Evolutionary conservation across 2,888 invertebrate species (phyloP).

Genomic region (Auanema sp.): DNA sequence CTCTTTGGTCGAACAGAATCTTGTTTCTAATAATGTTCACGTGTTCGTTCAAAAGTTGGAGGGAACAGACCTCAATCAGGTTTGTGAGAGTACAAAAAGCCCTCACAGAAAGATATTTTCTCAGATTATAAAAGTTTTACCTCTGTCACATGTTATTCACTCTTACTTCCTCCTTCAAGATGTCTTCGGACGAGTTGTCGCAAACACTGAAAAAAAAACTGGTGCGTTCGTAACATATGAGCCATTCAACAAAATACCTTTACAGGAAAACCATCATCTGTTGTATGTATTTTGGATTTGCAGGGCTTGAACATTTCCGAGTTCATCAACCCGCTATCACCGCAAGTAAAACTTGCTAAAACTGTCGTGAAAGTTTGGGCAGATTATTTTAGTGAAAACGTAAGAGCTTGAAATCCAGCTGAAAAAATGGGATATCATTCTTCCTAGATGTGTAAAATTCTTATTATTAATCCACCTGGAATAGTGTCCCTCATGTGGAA

Average conservation of each 20-base stretch:
- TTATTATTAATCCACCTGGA: slow-evolving; percentile 57
- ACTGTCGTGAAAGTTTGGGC: slow-evolving; percentile 58
- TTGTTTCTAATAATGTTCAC: slow-evolving; percentile 50
- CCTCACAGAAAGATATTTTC: slow-evolving; percentile 4
- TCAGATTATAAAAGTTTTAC: slow-evolving; percentile 55
- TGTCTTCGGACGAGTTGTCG: slow-evolving; percentile 52
- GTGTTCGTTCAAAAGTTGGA: slow-evolving; percentile 60
- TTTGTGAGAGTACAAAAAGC: slow-evolving; percentile 10
- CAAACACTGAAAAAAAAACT: slow-evolving; percentile 49
- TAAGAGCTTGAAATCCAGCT: slow-evolving; percentile 11
- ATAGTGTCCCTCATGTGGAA: slow-evolving; percentile 59
- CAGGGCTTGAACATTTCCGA: slow-evolving; percentile 51
- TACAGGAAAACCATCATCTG: slow-evolving; percentile 46
- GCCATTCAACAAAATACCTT: neutral
- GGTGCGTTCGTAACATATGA: slow-evolving; percentile 18
- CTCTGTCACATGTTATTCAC: slow-evolving; percentile 55
- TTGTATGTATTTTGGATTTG: slow-evolving; percentile 56
- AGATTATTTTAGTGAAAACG: slow-evolving; percentile 59
- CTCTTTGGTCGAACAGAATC: slow-evolving; percentile 42
- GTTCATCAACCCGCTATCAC: slow-evolving; percentile 56
- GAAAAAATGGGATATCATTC: neutral
- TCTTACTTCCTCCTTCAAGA: slow-evolving; percentile 58
- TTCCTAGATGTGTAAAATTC: slow-evolving; percentile 50
- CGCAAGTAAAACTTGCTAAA: slow-evolving; percentile 51
- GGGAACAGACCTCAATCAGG: slow-evolving; percentile 55